Evolutionary conservation across 2,113 vertebrate genomes (phyloP), one percentile per base, ranked within the genome.

Genomic region (Columba janthina): DNA sequence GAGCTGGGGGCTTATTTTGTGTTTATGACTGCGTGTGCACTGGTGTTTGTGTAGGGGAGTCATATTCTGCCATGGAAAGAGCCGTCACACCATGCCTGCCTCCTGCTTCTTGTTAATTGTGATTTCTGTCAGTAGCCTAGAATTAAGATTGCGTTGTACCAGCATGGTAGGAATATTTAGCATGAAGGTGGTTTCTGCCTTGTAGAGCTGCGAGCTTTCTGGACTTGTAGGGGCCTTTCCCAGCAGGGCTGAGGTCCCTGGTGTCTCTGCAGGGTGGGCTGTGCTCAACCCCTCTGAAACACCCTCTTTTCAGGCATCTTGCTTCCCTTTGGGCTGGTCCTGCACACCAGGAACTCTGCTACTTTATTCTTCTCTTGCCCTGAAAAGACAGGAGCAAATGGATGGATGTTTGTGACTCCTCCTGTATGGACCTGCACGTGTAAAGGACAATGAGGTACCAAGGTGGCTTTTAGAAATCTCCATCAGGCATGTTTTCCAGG

Each of bases 361-460:
- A 26, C 48, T 61, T 67, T 57, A 0, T 57, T 65, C 16, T 86
- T 50, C 42, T 42, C 61, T 42, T 60, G 28, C 42, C 51, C 80
- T 44, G 50, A 26, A 53, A 61, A 54, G 67, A 40, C 3, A 12
- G 61, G 42, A 64, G 61, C 44, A 57, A 53, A 12, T 6, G 10
- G 77, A 10, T 19, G n/a, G 40, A 40, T 0, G 0, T 54, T 32
- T 32, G 40, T 76, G 82, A 18, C 28, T 50, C 31, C n/a, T 29
- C 40, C 34, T 89, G 20, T 20, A 5, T 0, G 32, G 65, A 44
- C n/a, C 34, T 65, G 44, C 29, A 13, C 2, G 0, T 12, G 15
- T 51, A 22, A 28, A 56, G 53, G 32, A 24, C 61, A 13, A 19
- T 5, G 53, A 64, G 16, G 8, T 24, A 38, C 25, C 3, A 7